Conservation (phyloP, 2,113 vertebrate genomes). For the Lonchura striata region DNA sequence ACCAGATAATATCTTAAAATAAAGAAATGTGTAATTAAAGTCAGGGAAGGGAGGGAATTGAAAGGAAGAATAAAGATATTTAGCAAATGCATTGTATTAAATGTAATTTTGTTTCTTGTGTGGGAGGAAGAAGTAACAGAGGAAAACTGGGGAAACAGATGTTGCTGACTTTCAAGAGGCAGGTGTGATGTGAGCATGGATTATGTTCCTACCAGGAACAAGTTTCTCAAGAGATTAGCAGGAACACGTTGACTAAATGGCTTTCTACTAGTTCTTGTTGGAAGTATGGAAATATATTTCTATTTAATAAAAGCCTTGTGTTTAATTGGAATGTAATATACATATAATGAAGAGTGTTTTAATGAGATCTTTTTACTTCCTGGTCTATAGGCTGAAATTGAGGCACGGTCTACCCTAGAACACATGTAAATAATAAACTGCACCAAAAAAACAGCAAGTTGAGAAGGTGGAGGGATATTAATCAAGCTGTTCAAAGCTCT, state of each 20-base stretch:
- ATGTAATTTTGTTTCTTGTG: not conserved
- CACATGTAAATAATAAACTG: not conserved
- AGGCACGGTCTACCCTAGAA: not conserved
- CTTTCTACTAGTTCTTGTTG: not conserved
- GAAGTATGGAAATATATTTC: not conserved
- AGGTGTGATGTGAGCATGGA: not conserved
- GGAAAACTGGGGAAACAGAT: not conserved
- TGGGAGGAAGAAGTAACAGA: not conserved
- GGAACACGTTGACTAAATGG: not conserved
- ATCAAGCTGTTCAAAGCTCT: not conserved
- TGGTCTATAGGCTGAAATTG: not conserved
- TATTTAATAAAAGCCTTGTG: not conserved
- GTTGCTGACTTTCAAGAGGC: not conserved
- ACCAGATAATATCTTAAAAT: constrained; percentile 22
- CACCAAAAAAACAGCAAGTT: not conserved
- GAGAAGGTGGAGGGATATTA: not conserved
- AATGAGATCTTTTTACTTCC: not conserved
- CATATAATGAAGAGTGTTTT: not conserved
- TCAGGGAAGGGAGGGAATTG: not conserved
- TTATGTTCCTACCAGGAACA: not conserved
- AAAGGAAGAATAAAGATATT: constrained; percentile 12
- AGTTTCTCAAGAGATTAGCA: not conserved
- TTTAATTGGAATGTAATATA: not conserved
- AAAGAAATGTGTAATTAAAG: constrained; percentile 65
- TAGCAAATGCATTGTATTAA: not conserved